Evolutionary conservation across 2,797 vertebrate genomes (phyloP), one percentile per base, ranked within the genome.

Genomic region (Neosilurus mollespiculum): DNA sequence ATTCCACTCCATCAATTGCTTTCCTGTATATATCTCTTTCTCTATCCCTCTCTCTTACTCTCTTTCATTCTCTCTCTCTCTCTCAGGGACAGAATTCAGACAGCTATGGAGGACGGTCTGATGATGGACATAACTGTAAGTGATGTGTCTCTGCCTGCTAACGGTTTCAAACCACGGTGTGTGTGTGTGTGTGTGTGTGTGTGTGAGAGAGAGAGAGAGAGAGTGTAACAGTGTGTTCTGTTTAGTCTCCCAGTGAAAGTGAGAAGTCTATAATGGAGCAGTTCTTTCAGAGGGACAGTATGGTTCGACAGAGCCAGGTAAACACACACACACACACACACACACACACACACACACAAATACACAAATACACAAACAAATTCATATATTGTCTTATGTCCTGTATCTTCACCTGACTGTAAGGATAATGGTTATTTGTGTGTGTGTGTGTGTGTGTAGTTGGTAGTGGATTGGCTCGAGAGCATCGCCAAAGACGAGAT

Each of bases 401-500:
- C 37, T 2, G 37, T 6, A 43, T 43, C 37, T 20, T 4, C 10
- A 26, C 53, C n/a, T 53, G 22, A 15, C 12, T 65, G 2, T 64
- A 2, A 20, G 66, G 65, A 65, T 0, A 15, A 16, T 37, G 16
- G 18, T 69, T 54, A 18, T 2, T 22, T 26, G 24, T 62, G 43
- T 24, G 3, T 77, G 24, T 61, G 7, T 69, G 51, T 90, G 56
- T 78, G 84, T 34, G 84, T 87, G 64, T 90, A 99, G 98, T 90
- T 99, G 87, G 98, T 99, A 9, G 96, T 99, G 54, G 98, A 99
- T 92, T 99, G 98, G 98, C 89, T 99, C 78, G 98, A 99, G 91
- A 99, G 96, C 92, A 98, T 99, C 83, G 96, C 98, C 88, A 98
- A 97, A 91, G 98, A 99, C 89, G 97, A 98, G 88, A 96, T 98